Evolutionary conservation across 2,888 invertebrate genomes (phyloP), one percentile per base, ranked within the genome.

Genomic region (Dyspetes luteomarginatus): DNA sequence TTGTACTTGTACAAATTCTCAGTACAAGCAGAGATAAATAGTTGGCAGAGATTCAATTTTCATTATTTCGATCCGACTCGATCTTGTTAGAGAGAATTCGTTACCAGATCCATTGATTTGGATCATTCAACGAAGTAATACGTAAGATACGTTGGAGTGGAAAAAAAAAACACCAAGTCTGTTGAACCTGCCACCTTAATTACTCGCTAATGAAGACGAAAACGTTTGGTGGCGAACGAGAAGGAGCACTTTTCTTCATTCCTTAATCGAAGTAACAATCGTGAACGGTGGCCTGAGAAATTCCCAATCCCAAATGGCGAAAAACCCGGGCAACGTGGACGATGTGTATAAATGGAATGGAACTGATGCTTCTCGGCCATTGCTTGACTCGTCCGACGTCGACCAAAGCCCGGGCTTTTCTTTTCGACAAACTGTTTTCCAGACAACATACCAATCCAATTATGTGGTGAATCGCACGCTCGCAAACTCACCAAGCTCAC

Each of bases 141-240:
- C 43, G 28, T 24, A 48, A 9, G 30, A 30, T 48, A 65, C n/a
- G 2, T n/a, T 24, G 24, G 12, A 3, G 74, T 9, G 28, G 26
- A 17, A 48, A 36, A 52, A 22, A 65, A 50, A 71, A 19, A 56
- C n/a, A 17, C 28, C 22, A 64, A 30, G 12, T 48, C 48, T n/a
- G 43, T 60, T 55, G 48, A 62, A 73, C 45, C 41, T 60, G 43
- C 65, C 82, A 68, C 72, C 69, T 84, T 83, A 79, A 80, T 81
- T 81, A 82, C 78, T 72, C 77, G 64, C 75, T 83, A 73, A 78
- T 77, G 78, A 65, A 74, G 82, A 78, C 83, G 74, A 84, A 79
- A 82, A 78, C 74, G 76, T 52, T 48, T 19, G 24, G 26, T 26
- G 36, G 24, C 48, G 30, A 36, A 22, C 26, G 55, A 30, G 12